These are phyloP conservation scores for Sinocyclocheilus rhinocerous DNA, from an alignment of 2,113 vertebrate species.

Conservation along the genomic window DNA sequence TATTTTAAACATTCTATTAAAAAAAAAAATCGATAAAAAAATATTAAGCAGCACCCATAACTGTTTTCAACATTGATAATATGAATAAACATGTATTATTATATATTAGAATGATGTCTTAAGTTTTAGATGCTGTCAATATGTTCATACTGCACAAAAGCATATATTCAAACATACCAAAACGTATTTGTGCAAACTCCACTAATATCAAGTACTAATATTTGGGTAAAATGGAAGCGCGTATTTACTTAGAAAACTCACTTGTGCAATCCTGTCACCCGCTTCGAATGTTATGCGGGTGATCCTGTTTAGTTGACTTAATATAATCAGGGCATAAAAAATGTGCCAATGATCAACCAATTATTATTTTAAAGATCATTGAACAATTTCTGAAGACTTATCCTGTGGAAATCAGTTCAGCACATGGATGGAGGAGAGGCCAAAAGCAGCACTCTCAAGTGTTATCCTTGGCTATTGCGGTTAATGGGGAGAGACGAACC, in stretches of 20 bases:
- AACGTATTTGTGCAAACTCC: neutral
- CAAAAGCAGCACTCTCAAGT: slow-evolving; percentile 30
- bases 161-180: neutral
- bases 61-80: neutral
- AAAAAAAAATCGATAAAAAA: neutral
- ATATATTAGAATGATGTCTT: neutral
- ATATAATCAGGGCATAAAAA: neutral
- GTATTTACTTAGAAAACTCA: neutral
- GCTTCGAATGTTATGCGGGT: too few relatives aligned
- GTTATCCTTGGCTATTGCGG: slow-evolving; percentile 24
- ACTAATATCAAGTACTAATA: neutral
- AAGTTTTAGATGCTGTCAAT: neutral
- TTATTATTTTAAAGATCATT: slow-evolving; percentile 17
- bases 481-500: slow-evolving; percentile 23
- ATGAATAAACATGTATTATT: neutral
- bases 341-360: neutral
- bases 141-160: neutral
- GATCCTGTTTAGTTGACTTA: neutral
- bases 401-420: neutral
- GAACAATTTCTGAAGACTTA: neutral
- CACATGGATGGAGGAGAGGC: neutral
- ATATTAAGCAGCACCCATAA: neutral
- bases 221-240: neutral
- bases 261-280: neutral
- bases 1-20: neutral